These are phyloP conservation scores for Pentamera pediparva DNA, from an alignment of 53 echinoderm and acorn worm species.

Conservation along the genomic window DNA sequence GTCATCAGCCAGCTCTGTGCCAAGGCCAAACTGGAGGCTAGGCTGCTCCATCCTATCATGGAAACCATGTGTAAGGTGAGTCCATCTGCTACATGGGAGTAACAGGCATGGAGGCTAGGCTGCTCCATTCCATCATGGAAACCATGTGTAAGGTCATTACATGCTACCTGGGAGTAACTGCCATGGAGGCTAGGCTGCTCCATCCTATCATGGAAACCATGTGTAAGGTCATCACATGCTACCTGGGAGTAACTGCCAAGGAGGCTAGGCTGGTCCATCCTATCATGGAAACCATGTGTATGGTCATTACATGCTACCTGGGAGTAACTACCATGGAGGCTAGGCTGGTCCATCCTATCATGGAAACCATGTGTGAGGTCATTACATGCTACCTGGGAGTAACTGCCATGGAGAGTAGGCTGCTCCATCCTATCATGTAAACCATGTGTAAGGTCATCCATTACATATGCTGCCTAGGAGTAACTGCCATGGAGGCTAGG, in stretches of 20 bases:
- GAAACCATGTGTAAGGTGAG: conserved; percentile 69
- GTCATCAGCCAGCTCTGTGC: conserved; percentile 70
- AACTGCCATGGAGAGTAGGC: neutral
- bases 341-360: too few relatives aligned
- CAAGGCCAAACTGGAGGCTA: conserved; percentile 53
- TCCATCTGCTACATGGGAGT: neutral
- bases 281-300: too few relatives aligned
- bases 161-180: too few relatives aligned
- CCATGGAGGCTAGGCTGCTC: conserved; percentile 55
- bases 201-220: conserved; percentile 67
- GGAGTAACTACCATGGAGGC: too few relatives aligned
- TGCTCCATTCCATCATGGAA: conserved; percentile 68
- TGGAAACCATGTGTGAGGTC: too few relatives aligned
- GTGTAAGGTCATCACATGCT: too few relatives aligned
- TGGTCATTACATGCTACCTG: neutral
- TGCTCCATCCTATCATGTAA: too few relatives aligned
- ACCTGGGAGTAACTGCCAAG: too few relatives aligned
- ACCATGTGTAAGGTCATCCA: neutral
- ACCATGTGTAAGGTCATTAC: conserved; percentile 82
- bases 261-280: too few relatives aligned
- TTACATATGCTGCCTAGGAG: too few relatives aligned
- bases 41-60: conserved; percentile 66
- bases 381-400: too few relatives aligned
- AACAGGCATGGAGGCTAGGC: conserved; percentile 43
- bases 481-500: too few relatives aligned